Percentiles rank a stretch among this genome's conserved stretches.
These are phyloP conservation scores for Rhorus exstirpatorius DNA, from an alignment of 2,888 invertebrate genomes.

Conservation along the genomic window DNA sequence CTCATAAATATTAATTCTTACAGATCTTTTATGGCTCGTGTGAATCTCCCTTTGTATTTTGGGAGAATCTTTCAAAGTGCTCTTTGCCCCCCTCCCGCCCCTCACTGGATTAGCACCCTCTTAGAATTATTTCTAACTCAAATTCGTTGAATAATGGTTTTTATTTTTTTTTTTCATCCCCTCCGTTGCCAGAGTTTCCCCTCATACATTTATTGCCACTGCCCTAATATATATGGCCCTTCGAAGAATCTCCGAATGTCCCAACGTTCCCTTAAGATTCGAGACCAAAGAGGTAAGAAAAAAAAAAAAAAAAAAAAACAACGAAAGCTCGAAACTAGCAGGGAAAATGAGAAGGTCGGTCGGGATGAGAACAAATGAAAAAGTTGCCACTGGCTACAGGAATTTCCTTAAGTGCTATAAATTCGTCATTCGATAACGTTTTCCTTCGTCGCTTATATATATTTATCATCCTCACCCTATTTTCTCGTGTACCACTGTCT, in stretches of 20 bases:
- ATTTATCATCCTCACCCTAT: not conserved
- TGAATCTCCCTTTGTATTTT: not conserved
- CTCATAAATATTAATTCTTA: slow-evolving; percentile 50
- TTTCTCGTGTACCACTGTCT: not conserved
- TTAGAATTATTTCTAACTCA: not conserved
- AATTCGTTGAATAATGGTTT: slow-evolving; percentile 29
- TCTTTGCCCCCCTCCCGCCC: no score
- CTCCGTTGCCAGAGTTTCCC: no score
- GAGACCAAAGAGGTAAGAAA: not conserved
- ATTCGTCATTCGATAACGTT: slow-evolving; percentile 14
- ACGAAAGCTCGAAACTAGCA: not conserved
- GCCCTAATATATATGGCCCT: not conserved
- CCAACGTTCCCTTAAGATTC: not conserved
- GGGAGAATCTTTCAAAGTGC: slow-evolving; percentile 26
- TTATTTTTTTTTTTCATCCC: no score
- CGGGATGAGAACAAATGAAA: slow-evolving; percentile 10
- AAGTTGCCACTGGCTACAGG: slow-evolving; percentile 2
- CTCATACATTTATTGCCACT: not conserved
- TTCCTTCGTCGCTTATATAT: not conserved
- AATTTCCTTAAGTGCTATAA: slow-evolving; percentile 10
- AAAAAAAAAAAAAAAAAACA: not conserved
- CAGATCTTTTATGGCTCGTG: not conserved
- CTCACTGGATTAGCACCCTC: slow-evolving; percentile 7
- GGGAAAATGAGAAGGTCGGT: not conserved
- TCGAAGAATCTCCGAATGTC: not conserved